A percentile compares a stretch with the other conserved stretches of the same genome.
These are phyloP conservation scores for Theonella swinhoei DNA, from an alignment of 37 sponge, comb jelly and placozoan genomes.

Conservation along the genomic window DNA sequence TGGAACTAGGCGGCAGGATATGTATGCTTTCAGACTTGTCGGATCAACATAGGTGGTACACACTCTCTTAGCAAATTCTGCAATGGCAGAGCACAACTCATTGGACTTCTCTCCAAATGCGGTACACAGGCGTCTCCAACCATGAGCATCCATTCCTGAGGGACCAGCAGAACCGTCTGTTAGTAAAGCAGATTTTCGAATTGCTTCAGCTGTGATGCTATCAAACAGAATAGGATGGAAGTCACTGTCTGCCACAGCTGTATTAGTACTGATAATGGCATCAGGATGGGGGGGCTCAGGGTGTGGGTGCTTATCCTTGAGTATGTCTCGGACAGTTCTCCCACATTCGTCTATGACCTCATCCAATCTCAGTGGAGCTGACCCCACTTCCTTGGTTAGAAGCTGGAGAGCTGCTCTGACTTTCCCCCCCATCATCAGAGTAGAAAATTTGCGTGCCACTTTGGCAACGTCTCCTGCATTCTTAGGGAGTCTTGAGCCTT, in stretches of 20 bases:
- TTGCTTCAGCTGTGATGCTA: constrained; percentile 23
- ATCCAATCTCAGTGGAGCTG: constrained; percentile 3
- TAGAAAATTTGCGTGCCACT: constrained; percentile 34
- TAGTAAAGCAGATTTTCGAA: neutral
- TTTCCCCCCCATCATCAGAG: constrained; percentile 34
- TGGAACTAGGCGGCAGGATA: constrained; percentile 37
- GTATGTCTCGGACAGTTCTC: constrained; percentile 14
- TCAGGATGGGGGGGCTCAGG: constrained; percentile 7
- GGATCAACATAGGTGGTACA: constrained; percentile 59
- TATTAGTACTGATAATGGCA: constrained; percentile 5
- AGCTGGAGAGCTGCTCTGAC: constrained; percentile 26
- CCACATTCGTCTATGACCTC: constrained; percentile 7
- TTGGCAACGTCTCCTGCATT: constrained; percentile 2
- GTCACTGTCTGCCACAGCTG: neutral
- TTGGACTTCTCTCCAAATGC: constrained; percentile 19
- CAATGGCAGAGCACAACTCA: constrained; percentile 41
- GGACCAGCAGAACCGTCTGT: constrained; percentile 54
- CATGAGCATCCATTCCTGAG: constrained; percentile 21
- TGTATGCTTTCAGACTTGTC: neutral
- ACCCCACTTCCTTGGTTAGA: neutral
- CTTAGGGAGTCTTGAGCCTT: neutral
- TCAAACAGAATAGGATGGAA: constrained; percentile 28
- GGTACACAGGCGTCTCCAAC: constrained; percentile 50
- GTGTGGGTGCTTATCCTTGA: constrained; percentile 21
- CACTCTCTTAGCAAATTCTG: constrained; percentile 26